phyloP scores from a whole-genome alignment of 2,113 vertebrate genomes.

The Aythya baeri region DNA sequence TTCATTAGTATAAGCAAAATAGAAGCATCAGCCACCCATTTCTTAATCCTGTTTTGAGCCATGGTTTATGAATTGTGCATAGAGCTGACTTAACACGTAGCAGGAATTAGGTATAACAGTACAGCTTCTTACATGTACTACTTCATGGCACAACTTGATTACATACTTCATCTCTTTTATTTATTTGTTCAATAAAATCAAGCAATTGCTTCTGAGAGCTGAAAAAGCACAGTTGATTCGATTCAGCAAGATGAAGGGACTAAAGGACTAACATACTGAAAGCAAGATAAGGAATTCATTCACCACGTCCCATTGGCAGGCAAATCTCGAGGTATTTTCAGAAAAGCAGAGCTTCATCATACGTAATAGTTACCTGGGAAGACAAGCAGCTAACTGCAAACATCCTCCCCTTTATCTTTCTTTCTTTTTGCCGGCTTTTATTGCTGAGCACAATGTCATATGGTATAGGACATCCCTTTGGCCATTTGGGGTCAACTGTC shows the following conservation, averaged over 20 bases:
- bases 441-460: background rate
- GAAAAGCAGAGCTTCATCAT: background rate
- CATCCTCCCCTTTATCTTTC: background rate
- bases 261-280: background rate
- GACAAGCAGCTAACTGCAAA: background rate
- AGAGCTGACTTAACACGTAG: background rate
- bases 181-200: background rate
- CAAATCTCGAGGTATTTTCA: background rate
- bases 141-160: background rate
- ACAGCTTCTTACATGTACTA: background rate
- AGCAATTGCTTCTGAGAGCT: background rate
- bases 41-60: background rate
- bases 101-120: background rate
- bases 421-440: background rate
- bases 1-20: background rate
- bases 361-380: background rate
- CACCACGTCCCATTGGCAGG: background rate
- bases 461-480: background rate
- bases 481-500: background rate
- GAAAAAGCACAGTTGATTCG: background rate
- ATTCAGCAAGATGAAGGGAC: background rate
- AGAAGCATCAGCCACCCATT: background rate
- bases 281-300: background rate
- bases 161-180: background rate
- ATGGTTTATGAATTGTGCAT: background rate